phyloP scores from a whole-genome alignment of 2,888 invertebrate species.

The Troides aeacus region DNA sequence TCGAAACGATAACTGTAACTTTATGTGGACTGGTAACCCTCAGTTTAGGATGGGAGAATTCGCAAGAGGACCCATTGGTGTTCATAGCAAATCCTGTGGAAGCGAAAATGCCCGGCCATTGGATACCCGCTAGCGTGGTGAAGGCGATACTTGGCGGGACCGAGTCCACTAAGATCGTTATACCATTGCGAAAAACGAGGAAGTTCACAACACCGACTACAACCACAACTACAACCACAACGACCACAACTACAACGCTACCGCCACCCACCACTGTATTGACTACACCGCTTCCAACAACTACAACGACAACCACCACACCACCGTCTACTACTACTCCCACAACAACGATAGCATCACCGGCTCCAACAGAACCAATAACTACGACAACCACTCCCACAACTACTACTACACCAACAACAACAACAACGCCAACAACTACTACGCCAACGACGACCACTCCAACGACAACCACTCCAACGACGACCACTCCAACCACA shows the following conservation, averaged over 20 bases:
- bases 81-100: constrained; percentile 61
- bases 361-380: constrained; percentile 20
- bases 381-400: constrained; percentile 26
- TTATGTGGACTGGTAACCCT: constrained; percentile 10
- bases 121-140: constrained; percentile 57
- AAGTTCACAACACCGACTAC: constrained; percentile 23
- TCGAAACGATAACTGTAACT: constrained; percentile 20
- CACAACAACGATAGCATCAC: constrained; percentile 28
- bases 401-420: constrained; percentile 28
- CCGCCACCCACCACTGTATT: constrained; percentile 23
- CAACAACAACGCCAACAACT: constrained; percentile 31
- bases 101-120: constrained; percentile 59
- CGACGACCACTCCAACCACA: constrained; percentile 24
- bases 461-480: constrained; percentile 28
- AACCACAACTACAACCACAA: constrained; percentile 26
- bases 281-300: constrained; percentile 25
- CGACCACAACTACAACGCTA: constrained; percentile 24
- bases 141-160: constrained; percentile 47
- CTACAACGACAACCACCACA: constrained; percentile 28
- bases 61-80: constrained; percentile 41
- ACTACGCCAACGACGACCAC: constrained; percentile 31
- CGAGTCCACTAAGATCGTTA: constrained; percentile 21
- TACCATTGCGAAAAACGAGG: constrained; percentile 7
- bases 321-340: constrained; percentile 30
- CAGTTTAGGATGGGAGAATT: constrained; percentile 36